phyloP scores from a whole-genome alignment of 2,113 vertebrate species.

The zebrafish (Danio rerio) region GRCz12tu NC_133180.1:62057501-62058000 shows the following conservation, averaged over 20 bases:
- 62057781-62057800: conserved; percentile 41
- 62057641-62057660: conserved; percentile 51
- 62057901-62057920: conserved; percentile 68
- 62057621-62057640: conserved; percentile 19
- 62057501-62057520: background rate
- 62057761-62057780: background rate
- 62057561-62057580: background rate
- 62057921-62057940: conserved; percentile 80
- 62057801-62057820: conserved; percentile 14
- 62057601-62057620: background rate
- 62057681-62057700: conserved; percentile 51
- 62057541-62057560: background rate
- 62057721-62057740: background rate
- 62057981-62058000: conserved; percentile 81
- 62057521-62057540: background rate
- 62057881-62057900: conserved; percentile 35
- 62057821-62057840: conserved; percentile 32
- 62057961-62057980: conserved; percentile 17
- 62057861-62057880: conserved; percentile 37
- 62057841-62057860: conserved; percentile 32
- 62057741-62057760: background rate
- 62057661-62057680: conserved; percentile 50
- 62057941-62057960: conserved; percentile 61
- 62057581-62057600: background rate
- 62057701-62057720: conserved; percentile 37